Percentiles rank a stretch among this genome's conserved stretches.
phyloP scores from a whole-genome alignment of 2,797 vertebrate species.

The Pampus argenteus region DNA sequence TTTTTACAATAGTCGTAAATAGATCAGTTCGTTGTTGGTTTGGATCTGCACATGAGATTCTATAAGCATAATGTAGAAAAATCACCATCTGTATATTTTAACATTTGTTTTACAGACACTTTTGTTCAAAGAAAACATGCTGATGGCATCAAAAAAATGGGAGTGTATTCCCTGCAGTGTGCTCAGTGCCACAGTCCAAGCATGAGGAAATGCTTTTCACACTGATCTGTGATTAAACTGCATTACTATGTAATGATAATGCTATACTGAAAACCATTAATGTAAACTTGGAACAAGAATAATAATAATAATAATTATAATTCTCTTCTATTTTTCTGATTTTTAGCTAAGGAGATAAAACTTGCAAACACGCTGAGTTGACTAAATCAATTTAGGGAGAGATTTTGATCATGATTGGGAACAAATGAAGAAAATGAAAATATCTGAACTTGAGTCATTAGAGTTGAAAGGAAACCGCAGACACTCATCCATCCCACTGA shows the following conservation, averaged over 20 bases:
- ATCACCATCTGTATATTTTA: too few relatives aligned
- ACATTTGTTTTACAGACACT: too few relatives aligned
- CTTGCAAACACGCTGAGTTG: neutral
- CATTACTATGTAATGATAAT: neutral
- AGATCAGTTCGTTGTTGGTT: too few relatives aligned
- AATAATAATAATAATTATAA: neutral
- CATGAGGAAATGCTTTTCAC: neutral
- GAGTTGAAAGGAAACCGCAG: conserved; percentile 29
- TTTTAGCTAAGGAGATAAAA: neutral
- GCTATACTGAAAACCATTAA: neutral
- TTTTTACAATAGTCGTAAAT: too few relatives aligned
- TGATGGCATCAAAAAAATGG: neutral
- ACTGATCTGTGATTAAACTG: neutral
- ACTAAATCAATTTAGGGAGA: neutral
- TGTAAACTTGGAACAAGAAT: neutral
- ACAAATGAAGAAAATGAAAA: neutral
- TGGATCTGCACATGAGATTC: too few relatives aligned
- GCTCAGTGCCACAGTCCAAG: neutral
- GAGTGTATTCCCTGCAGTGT: neutral
- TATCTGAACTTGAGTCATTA: conserved; percentile 26
- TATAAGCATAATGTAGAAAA: too few relatives aligned
- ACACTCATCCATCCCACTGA: conserved; percentile 37
- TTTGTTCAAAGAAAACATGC: too few relatives aligned
- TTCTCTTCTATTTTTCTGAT: neutral
- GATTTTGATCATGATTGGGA: neutral